Base-by-base conservation (phyloP, 2,888 invertebrate species). In the Agrochola macilenta region DNA sequence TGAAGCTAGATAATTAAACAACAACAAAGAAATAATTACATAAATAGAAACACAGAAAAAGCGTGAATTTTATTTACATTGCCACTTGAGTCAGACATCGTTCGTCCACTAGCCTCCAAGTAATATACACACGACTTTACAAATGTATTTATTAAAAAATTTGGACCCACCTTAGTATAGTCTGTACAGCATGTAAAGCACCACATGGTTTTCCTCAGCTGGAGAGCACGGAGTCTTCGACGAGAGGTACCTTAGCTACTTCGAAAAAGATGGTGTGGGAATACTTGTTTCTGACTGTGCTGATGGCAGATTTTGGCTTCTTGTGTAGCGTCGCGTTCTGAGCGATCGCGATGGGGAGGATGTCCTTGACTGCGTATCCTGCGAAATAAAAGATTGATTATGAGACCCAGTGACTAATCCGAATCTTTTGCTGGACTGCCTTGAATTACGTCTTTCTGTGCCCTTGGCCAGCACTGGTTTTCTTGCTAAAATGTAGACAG, bases 201-300 rank as follows among this genome's bases (percentile, higher is more conserved):
- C 92, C 93, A 92, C 92, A 3, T 20, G 84, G 87, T 83, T 35
- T 52, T 17, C 86, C 91, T 97, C 96, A 95, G 93, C 96, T 95
- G 89, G 87, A 88, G 57, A 96, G 92, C 12, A 89, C 91, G 0
- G 92, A 83, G 92, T 96, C 95, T 14, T 94, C 94, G 2, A 97
- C 84, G 60, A 98, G 95, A 39, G 98, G 98, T 83, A 98, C 97
- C 94, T 98, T 98, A 82, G 99, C 99, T 78, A 99, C 99, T 97
- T 99, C 98, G 93, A 98, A 99, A 96, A 99, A 99, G 93, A 99
- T 98, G 90, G 98, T 98, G 95, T 99, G 99, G 7, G 99, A 99
- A 94, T 99, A 99, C 96, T 99, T 99, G 94, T 98, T 98, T 86
- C 98, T 97, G 74, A 99, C 98, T 52, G 99, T 99, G 96, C 98